Percentiles rank a stretch among this genome's conserved stretches.
Evolutionary conservation across 2,113 vertebrate genomes (phyloP).

Genomic region (Perognathus longimembris): DNA sequence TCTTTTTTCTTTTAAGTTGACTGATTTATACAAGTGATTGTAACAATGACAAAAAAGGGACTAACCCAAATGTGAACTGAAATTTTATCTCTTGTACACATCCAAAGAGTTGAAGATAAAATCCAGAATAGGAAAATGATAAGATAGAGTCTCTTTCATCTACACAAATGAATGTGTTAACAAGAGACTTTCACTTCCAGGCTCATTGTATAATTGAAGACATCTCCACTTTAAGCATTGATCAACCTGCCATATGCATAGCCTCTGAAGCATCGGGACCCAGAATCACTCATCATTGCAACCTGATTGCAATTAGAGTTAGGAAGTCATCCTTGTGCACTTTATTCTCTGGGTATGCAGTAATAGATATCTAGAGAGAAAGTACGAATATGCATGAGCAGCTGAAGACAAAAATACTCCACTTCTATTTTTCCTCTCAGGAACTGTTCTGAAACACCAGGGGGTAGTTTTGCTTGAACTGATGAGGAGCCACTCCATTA

Average conservation of each 20-base stretch:
- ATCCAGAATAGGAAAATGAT: not conserved
- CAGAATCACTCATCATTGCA: slow-evolving; percentile 62
- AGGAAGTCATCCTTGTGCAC: slow-evolving; percentile 57
- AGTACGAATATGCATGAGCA: slow-evolving; percentile 70
- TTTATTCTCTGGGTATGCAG: slow-evolving; percentile 53
- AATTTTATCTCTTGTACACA: not conserved
- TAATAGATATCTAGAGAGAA: slow-evolving; percentile 56
- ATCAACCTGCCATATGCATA: slow-evolving; percentile 10
- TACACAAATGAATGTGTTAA: not conserved
- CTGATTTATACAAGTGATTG: not conserved
- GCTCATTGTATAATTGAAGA: slow-evolving; percentile 37
- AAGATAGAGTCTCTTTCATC: not conserved
- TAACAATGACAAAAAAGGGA: not conserved
- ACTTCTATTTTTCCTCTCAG: slow-evolving; percentile 64
- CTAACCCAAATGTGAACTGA: not conserved
- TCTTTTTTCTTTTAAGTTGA: not conserved
- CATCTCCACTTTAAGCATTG: not conserved
- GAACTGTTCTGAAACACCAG: slow-evolving; percentile 66
- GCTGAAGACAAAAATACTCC: slow-evolving; percentile 71
- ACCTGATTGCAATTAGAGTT: slow-evolving; percentile 75
- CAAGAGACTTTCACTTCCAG: not conserved
- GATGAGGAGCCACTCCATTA: slow-evolving; percentile 51
- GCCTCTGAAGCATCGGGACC: not conserved
- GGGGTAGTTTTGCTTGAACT: slow-evolving; percentile 42
- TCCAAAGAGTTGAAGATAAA: not conserved